Percentiles rank a stretch among this genome's conserved stretches.
phyloP scores from a whole-genome alignment of 2,888 invertebrate genomes.

The Maniola hyperantus region DNA sequence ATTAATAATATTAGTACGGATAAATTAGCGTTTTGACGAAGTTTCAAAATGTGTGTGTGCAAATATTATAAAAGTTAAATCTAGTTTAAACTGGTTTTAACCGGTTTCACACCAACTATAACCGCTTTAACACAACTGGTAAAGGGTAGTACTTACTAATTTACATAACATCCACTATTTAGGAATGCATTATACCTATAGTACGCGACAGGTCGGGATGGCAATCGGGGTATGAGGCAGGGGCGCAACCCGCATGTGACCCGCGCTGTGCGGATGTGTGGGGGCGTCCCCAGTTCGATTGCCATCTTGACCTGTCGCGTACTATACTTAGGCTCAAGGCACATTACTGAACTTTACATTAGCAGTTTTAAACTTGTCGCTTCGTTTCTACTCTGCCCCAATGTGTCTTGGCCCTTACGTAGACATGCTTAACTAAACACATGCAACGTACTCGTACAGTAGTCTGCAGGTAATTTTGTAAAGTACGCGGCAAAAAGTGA shows the following conservation, averaged over 20 bases:
- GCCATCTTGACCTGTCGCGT: too few relatives aligned
- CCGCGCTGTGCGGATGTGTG: too few relatives aligned
- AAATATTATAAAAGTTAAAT: not conserved
- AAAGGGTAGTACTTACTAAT: slow-evolving; percentile 24
- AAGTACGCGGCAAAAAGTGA: too few relatives aligned
- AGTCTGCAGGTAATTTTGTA: too few relatives aligned
- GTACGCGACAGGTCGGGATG: too few relatives aligned
- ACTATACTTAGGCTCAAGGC: slow-evolving; percentile 22
- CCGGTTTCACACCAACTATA: slow-evolving; percentile 11
- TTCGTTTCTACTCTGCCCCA: not conserved
- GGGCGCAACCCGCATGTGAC: too few relatives aligned
- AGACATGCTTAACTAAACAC: slow-evolving; percentile 3
- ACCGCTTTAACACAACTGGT: slow-evolving; percentile 22
- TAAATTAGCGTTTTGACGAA: too few relatives aligned
- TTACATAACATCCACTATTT: slow-evolving; percentile 17
- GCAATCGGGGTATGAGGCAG: too few relatives aligned
- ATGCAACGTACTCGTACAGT: slow-evolving; percentile 6
- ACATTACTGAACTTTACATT: slow-evolving; percentile 11
- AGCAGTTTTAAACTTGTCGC: too few relatives aligned
- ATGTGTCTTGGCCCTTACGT: not conserved
- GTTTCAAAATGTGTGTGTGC: too few relatives aligned
- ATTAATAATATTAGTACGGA: too few relatives aligned
- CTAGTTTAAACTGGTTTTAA: slow-evolving; percentile 24
- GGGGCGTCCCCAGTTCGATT: too few relatives aligned
- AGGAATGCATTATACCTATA: slow-evolving; percentile 7